A percentile compares a stretch with the other conserved stretches of the same genome.
These are phyloP conservation scores for Megaptera novaeangliae DNA, from an alignment of 2,113 vertebrate species.

Conservation along the genomic window DNA sequence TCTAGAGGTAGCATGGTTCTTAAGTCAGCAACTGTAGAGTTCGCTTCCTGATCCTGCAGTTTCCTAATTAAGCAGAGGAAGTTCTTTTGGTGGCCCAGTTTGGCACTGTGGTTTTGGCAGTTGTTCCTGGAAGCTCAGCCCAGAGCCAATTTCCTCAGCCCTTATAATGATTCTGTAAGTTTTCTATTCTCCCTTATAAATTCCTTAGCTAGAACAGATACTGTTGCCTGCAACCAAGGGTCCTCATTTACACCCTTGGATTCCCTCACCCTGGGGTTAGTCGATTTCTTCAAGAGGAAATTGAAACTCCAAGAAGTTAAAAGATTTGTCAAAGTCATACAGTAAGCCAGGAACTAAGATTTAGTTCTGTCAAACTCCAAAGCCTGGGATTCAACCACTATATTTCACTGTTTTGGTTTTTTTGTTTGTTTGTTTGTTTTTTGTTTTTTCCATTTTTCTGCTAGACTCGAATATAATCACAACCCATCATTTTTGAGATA, in stretches of 20 bases:
- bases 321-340: not conserved
- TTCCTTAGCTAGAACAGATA: not conserved
- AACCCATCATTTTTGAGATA: not conserved
- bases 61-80: not conserved
- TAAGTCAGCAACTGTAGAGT: not conserved
- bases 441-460: not conserved
- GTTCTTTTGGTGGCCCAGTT: not conserved
- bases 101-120: not conserved
- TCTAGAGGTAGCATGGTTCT: too few species aligned
- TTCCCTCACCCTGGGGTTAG: not conserved
- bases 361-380: not conserved
- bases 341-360: not conserved
- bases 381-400: not conserved
- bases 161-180: not conserved
- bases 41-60: not conserved
- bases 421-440: not conserved
- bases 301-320: not conserved
- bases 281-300: not conserved
- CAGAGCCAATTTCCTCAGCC: not conserved
- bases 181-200: not conserved
- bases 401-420: not conserved
- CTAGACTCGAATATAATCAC: not conserved
- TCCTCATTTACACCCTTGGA: not conserved
- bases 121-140: not conserved
- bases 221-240: not conserved